Evolutionary conservation across 2,888 invertebrate species (phyloP), one percentile per base, ranked within the genome.

Genomic region (Philonicus albiceps): DNA sequence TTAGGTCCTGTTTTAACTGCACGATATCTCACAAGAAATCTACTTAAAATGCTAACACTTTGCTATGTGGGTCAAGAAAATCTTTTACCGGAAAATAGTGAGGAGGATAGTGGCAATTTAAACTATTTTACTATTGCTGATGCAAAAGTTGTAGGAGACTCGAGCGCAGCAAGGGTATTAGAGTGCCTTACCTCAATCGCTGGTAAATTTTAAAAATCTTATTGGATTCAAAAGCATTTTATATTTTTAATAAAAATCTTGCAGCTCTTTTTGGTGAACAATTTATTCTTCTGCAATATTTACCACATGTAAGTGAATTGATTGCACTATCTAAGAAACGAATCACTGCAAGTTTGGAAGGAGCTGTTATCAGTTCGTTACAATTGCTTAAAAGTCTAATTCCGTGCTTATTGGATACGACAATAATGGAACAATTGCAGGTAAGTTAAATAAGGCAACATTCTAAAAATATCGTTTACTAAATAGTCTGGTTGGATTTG

Each of bases 1-100:
- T 93, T 99, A 22, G 99, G 99, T 0, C 99, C 99, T 0, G 97
- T 99, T 76, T 93, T 99, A 31, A 98, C 98, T 0, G 97, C 98
- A 64, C 95, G 97, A 89, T 96, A 97, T 93, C 93, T 99, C 37
- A 97, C 98, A 0, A 94, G 97, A 87, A 98, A 98, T 93, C 93
- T 99, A 88, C 93, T 99, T 13, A 95, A 98, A 90, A 98, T 99
- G 97, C 93, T 99, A 85, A 97, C 98, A 0, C 92, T 99, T 3
- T 99, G 99, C 92, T 99, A 98, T 91, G 95, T 97, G 30, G 97
- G 97, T 0, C 95, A 95, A 90, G 96, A 97, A 88, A 96, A 96
- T 91, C 93, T 97, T 37, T 92, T 93, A 72, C 93, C 94, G 0
- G 93, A 93, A 2, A 40, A 89, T 40, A 94, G 93, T 0, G 80